Evolutionary conservation across 2,888 invertebrate genomes (phyloP).

Genomic region (Homarus gammarus): DNA sequence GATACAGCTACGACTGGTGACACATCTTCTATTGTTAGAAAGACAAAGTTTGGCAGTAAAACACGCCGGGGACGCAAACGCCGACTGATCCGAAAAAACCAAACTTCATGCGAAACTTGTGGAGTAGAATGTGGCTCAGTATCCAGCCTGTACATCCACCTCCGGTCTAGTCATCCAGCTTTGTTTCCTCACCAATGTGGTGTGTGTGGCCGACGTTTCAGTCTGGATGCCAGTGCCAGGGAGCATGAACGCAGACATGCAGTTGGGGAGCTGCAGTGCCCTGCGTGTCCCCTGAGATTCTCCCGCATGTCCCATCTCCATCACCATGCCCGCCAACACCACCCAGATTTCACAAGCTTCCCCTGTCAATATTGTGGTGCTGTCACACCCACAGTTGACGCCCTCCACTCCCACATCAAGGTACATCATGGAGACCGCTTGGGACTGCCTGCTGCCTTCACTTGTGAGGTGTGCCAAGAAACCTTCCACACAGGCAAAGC

Average conservation of each 20-base stretch:
- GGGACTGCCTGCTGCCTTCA: constrained; percentile 52
- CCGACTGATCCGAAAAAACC: constrained; percentile 54
- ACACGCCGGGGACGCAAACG: constrained; percentile 39
- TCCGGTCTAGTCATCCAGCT: constrained; percentile 41
- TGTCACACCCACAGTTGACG: constrained; percentile 60
- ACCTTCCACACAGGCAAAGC: constrained; percentile 68
- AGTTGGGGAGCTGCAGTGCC: constrained; percentile 62
- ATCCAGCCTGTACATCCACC: constrained; percentile 56
- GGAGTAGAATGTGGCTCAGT: constrained; percentile 52
- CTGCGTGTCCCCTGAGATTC: constrained; percentile 64
- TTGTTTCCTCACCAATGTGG: constrained; percentile 57
- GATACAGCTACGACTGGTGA: not conserved
- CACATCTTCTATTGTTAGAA: not conserved
- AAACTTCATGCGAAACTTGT: constrained; percentile 53
- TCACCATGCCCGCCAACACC: constrained; percentile 43
- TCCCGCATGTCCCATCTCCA: constrained; percentile 59
- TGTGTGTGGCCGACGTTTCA: constrained; percentile 59
- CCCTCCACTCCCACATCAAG: constrained; percentile 65
- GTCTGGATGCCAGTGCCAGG: constrained; percentile 47
- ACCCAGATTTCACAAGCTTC: constrained; percentile 57
- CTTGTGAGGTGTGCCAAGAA: constrained; percentile 54
- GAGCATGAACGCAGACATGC: constrained; percentile 68
- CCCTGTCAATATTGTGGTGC: constrained; percentile 66
- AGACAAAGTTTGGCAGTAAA: constrained; percentile 6
- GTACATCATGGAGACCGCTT: constrained; percentile 64